Conservation (phyloP, 2,113 vertebrate genomes). For the Anhinga rufa region DNA sequence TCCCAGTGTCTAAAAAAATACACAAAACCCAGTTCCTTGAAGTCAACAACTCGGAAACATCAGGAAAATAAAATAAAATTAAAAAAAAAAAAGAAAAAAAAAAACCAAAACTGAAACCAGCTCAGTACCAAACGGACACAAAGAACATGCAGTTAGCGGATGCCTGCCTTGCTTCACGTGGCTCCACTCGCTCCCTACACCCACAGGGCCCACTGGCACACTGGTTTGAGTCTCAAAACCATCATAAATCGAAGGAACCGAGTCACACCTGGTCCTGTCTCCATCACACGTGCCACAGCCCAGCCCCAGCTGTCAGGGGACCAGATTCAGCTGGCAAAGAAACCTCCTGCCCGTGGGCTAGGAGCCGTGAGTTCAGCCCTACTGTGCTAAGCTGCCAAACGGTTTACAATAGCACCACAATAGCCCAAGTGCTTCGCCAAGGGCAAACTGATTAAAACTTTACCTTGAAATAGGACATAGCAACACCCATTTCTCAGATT, state of each 20-base stretch:
- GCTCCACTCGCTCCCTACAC: background rate
- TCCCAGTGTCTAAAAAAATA: conserved; percentile 57
- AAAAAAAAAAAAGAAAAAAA: background rate
- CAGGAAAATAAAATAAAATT: background rate
- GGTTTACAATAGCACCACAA: conserved; percentile 57
- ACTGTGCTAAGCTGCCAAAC: conserved; percentile 54
- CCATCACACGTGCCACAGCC: background rate
- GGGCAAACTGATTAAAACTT: conserved; percentile 58
- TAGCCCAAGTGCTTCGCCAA: conserved; percentile 35
- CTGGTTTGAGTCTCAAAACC: conserved; percentile 13
- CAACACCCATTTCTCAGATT: conserved; percentile 50
- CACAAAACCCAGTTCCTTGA: conserved; percentile 44
- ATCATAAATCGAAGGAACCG: background rate
- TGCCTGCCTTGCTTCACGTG: background rate
- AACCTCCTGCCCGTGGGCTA: background rate
- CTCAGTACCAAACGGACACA: conserved; percentile 51
- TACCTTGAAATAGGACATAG: conserved; percentile 53
- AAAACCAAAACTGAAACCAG: conserved; percentile 39
- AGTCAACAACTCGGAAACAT: conserved; percentile 30
- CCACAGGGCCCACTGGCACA: background rate
- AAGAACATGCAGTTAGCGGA: conserved; percentile 40
- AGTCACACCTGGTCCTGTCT: background rate
- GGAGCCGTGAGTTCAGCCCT: conserved; percentile 15
- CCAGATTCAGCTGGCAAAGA: background rate
- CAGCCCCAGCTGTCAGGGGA: background rate